phyloP scores from a whole-genome alignment of 2,797 vertebrate species.

The Ispidina lecontei region DNA sequence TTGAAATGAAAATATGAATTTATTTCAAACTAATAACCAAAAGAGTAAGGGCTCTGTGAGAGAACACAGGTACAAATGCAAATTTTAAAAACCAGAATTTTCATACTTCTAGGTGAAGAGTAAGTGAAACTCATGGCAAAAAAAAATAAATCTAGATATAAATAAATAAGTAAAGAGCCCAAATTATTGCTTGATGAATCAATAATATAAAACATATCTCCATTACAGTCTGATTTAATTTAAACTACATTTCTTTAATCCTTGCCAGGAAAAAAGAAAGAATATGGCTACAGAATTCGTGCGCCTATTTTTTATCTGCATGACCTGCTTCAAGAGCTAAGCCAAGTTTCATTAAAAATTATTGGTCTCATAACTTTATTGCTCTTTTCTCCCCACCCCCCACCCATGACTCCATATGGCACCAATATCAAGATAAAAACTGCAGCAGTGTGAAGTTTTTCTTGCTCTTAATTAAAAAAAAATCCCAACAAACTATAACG shows the following conservation, averaged over 20 bases:
- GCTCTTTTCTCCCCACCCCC: not conserved
- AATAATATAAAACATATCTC: slow-evolving; percentile 76
- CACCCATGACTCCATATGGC: slow-evolving; percentile 71
- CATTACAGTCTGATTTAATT: slow-evolving; percentile 63
- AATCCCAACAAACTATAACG: not conserved
- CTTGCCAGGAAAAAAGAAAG: slow-evolving; percentile 51
- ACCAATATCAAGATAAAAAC: slow-evolving; percentile 59
- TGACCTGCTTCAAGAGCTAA: slow-evolving; percentile 69
- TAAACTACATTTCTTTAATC: slow-evolving; percentile 67
- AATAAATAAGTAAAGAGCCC: not conserved
- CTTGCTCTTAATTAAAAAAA: not conserved
- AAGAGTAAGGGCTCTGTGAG: not conserved
- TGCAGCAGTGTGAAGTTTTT: not conserved
- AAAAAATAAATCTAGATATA: not conserved
- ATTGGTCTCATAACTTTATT: slow-evolving; percentile 75
- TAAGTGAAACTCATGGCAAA: not conserved
- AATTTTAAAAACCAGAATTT: not conserved
- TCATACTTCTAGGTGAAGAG: not conserved
- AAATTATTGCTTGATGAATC: slow-evolving; percentile 45
- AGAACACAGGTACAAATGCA: not conserved
- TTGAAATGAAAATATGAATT: not conserved
- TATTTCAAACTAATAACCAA: not conserved
- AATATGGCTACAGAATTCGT: slow-evolving; percentile 31
- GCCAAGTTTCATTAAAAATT: slow-evolving; percentile 83
- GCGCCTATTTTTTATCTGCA: slow-evolving; percentile 66